Evolutionary conservation across 2,888 invertebrate genomes (phyloP), one percentile per base, ranked within the genome.

Genomic region (Melanostoma scalare): DNA sequence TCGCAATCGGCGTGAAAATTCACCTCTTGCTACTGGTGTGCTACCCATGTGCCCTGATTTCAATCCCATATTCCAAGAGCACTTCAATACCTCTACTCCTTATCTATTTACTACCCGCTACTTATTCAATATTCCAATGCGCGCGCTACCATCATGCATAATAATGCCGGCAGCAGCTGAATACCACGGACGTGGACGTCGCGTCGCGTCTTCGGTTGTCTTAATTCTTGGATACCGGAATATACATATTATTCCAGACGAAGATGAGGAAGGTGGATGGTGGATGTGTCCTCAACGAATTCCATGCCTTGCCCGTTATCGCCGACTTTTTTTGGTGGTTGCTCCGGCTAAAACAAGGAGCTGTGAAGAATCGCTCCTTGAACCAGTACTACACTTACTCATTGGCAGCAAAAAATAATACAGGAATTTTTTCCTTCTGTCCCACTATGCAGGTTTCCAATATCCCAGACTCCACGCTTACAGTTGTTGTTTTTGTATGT

Each of bases 141-240:
- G 77, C 82, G 82, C 61, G 63, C 82, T 78, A 78, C 78, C 82
- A 79, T 79, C 84, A 84, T 78, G 84, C 84, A 84, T 84, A 84
- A 79, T 84, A 84, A 84, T 84, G 79, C 78, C 84, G 74, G 65
- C 77, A 77, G 82, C 63, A 31, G 58, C 77, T 48, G 52, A 76
- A 71, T 75, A 71, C 53, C 52, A 20, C 9, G 20, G 20, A 20
- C 35, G 46, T 6, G 38, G 63, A 50, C 63, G 30, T 8, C 56
- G 20, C 40, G 55, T 8, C 40, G 30, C 61, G 46, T 65, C 61
- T 53, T 74, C 65, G 74, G 68, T 56, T 84, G 84, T 84, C 84
- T 84, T 79, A 84, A 84, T 84, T 84, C 71, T 60, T 58, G 58
- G 60, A 73, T 78, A 55, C 69, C 68, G 36, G 40, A 73, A 68